A percentile compares a stretch with the other conserved stretches of the same genome.
Evolutionary conservation across 2,797 vertebrate species (phyloP).

Genomic region (Anomalospiza imberbis): DNA sequence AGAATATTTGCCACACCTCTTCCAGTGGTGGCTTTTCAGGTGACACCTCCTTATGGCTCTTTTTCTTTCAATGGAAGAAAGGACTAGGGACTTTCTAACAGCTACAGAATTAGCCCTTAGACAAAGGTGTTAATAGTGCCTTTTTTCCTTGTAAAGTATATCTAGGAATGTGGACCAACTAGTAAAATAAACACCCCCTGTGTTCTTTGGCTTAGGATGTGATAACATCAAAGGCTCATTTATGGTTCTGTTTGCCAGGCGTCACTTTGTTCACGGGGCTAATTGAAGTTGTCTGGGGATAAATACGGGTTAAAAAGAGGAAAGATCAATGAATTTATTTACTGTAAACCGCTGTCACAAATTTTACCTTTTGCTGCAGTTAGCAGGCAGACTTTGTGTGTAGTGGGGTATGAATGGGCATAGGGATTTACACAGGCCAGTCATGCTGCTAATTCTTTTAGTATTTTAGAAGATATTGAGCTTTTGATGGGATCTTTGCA

Average conservation of each 20-base stretch:
- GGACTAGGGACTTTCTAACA: background rate
- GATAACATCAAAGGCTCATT: conserved; percentile 37
- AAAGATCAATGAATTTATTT: conserved; percentile 43
- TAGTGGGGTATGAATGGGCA: background rate
- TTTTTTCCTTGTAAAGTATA: conserved; percentile 20
- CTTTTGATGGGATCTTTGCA: background rate
- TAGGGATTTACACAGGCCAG: background rate
- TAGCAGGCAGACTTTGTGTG: background rate
- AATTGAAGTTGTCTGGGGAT: conserved; percentile 45
- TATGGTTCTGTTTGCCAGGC: conserved; percentile 27
- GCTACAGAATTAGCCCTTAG: background rate
- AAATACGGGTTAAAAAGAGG: background rate
- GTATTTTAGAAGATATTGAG: background rate
- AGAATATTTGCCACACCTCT: background rate
- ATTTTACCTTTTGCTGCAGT: conserved; percentile 3
- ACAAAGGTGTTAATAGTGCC: background rate
- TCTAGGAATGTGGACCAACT: background rate
- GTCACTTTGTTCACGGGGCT: conserved; percentile 40
- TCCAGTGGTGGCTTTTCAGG: background rate
- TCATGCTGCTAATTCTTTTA: background rate
- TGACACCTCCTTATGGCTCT: background rate
- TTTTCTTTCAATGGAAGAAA: background rate
- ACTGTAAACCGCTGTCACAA: conserved; percentile 24
- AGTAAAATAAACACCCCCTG: conserved; percentile 31
- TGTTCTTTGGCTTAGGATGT: background rate